These are phyloP conservation scores for Drosophila sulfurigaster DNA, from an alignment of 1,140 invertebrate genomes.

Conservation along the genomic window DNA sequence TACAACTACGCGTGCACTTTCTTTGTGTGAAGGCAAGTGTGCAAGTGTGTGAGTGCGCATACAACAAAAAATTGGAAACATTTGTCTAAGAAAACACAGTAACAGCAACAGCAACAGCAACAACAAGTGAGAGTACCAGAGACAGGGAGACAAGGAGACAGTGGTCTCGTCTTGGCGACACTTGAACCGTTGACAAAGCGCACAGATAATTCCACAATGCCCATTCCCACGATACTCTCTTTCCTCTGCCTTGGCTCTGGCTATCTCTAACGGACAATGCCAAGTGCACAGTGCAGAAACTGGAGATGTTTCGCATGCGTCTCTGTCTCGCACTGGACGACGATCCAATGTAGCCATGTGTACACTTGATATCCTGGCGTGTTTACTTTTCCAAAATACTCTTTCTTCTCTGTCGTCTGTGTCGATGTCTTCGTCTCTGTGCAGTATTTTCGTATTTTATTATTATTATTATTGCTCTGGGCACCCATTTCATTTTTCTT, in stretches of 20 bases:
- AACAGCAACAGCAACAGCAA: constrained; percentile 22
- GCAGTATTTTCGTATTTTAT: constrained; percentile 64
- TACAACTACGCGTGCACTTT: constrained; percentile 58
- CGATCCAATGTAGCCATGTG: constrained; percentile 53
- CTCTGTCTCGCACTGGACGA: constrained; percentile 17
- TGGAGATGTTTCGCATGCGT: constrained; percentile 70
- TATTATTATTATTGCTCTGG: constrained; percentile 71
- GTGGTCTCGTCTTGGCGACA: constrained; percentile 68
- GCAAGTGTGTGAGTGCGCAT: constrained; percentile 17
- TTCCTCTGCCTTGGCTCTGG: constrained; percentile 44
- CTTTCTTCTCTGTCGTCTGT: constrained; percentile 51
- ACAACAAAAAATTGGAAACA: constrained; percentile 68
- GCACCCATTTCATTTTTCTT: constrained; percentile 50
- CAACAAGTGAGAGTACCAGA: constrained; percentile 16
- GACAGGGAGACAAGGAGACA: constrained; percentile 26
- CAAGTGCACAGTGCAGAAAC: constrained; percentile 77
- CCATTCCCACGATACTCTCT: constrained; percentile 81
- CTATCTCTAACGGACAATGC: constrained; percentile 62
- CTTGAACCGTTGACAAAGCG: constrained; percentile 71
- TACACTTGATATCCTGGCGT: constrained; percentile 84
- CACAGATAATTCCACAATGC: constrained; percentile 72
- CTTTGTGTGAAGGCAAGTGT: constrained; percentile 55
- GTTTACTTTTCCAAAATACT: constrained; percentile 81
- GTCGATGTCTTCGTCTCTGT: constrained; percentile 35
- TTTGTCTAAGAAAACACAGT: constrained; percentile 73